Evolutionary conservation across 2,797 vertebrate genomes (phyloP), one percentile per base, ranked within the genome.

Genomic region (Heteromormyrus szaboi): DNA sequence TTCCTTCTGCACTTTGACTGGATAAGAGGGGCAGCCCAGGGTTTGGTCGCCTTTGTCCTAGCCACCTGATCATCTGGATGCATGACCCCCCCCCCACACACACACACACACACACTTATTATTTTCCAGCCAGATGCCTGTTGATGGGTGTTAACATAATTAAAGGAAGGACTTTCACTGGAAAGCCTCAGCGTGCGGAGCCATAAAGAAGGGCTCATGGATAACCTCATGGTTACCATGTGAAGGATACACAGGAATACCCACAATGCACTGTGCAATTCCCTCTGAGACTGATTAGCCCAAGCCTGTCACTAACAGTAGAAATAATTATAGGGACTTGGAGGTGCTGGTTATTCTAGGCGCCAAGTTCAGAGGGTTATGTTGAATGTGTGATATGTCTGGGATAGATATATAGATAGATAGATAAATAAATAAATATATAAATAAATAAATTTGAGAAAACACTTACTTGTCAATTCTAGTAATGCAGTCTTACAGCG

Each of bases 281-380:
- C 98, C 98, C 98, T 98, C 94, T 96, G 98, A 99, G 98, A 99
- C 98, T 99, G 98, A 99, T 99, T 99, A 99, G 97, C 95, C 93
- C 93, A 93, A 90, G 94, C 96, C 98, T 98, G 98, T 99, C 98
- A 98, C 97, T 97, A 96, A 97, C 97, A 96, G 95, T 95, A 93
- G 95, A 97, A 97, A 97, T 98, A 98, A 98, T 99, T 98, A 98
- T 93, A 95, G 96, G 93, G 97, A 96, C 95, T 99, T 97, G 97
- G 96, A 95, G 93, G 94, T 94, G 94, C 95, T 95, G 94, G 92
- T 94, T 94, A 37, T 96, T 95, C 94, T 88, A 86, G 89, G 19
- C 83, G 37, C 83, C 7, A 68, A 56, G 89, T 88, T 88, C 89
- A 85, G 87, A 90, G 89, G 59, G 46, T 59, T 88, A 44, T 72